These are phyloP conservation scores for Spodoptera picta DNA, from an alignment of 2,888 invertebrate genomes.

Conservation along the genomic window DNA sequence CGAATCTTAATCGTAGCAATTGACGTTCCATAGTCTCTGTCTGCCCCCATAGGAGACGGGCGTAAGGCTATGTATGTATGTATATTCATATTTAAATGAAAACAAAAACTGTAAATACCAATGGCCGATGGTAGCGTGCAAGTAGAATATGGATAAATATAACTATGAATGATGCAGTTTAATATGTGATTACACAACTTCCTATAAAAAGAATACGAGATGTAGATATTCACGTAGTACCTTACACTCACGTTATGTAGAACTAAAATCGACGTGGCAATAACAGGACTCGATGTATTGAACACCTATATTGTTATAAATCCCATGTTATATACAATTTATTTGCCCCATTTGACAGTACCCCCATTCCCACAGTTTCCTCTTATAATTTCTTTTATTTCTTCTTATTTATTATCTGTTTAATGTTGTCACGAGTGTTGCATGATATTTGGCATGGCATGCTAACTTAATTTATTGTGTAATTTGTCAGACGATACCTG, in stretches of 20 bases:
- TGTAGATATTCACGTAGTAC: slow-evolving; percentile 62
- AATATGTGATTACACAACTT: slow-evolving; percentile 31
- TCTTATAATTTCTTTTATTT: slow-evolving; percentile 57
- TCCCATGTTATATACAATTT: slow-evolving; percentile 48
- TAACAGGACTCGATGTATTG: slow-evolving; percentile 38
- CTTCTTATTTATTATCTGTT: slow-evolving; percentile 54
- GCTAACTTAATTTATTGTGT: slow-evolving; percentile 84
- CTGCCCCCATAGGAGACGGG: no score
- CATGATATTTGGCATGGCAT: slow-evolving; percentile 87
- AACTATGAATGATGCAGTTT: slow-evolving; percentile 5
- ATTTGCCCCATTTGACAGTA: slow-evolving; percentile 49
- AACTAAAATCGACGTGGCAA: slow-evolving; percentile 54
- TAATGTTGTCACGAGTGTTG: slow-evolving; percentile 74
- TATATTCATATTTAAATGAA: no score
- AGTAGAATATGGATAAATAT: slow-evolving; percentile 21
- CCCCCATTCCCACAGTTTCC: slow-evolving; percentile 49
- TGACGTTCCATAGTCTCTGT: no score
- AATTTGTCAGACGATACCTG: slow-evolving; percentile 88
- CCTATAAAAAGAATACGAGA: slow-evolving; percentile 17
- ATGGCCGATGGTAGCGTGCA: background rate
- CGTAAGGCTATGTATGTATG: no score
- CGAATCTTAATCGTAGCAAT: no score
- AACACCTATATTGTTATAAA: slow-evolving; percentile 38
- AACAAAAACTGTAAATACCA: no score
- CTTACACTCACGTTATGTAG: slow-evolving; percentile 53